A percentile compares a stretch with the other conserved stretches of the same genome.
Conservation (phyloP, 2,113 vertebrate species). For the Antechinus stuartii region DNA sequence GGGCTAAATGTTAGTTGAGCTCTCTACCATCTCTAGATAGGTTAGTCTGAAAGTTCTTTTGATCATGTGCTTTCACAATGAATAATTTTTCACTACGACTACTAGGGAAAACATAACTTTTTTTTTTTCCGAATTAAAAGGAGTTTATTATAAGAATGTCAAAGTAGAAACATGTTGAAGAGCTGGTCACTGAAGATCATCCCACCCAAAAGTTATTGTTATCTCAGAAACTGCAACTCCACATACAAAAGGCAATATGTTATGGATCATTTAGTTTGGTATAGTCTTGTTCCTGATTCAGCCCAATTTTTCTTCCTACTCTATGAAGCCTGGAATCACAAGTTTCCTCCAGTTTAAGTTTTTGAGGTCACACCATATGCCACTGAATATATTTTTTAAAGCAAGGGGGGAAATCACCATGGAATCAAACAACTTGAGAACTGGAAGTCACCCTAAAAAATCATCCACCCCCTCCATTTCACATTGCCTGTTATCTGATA, state of each 20-base stretch:
- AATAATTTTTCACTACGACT: not conserved
- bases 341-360: not conserved
- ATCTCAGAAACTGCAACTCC: not conserved
- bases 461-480: not conserved
- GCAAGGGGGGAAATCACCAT: not conserved
- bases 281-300: not conserved
- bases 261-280: not conserved
- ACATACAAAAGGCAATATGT: not conserved
- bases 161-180: not conserved
- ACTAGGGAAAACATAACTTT: not conserved
- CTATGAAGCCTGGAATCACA: not conserved
- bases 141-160: not conserved
- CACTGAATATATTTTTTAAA: not conserved
- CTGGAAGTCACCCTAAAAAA: not conserved
- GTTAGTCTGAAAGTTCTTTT: not conserved
- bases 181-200: not conserved
- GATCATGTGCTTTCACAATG: not conserved
- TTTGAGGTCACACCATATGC: not conserved
- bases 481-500: conserved; percentile 1
- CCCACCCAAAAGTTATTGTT: not conserved
- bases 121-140: not conserved
- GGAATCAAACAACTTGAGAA: not conserved
- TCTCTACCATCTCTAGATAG: not conserved
- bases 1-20: not conserved
- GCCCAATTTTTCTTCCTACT: not conserved